These are phyloP conservation scores for Physocephala rufipes DNA, from an alignment of 2,888 invertebrate species.

Conservation along the genomic window DNA sequence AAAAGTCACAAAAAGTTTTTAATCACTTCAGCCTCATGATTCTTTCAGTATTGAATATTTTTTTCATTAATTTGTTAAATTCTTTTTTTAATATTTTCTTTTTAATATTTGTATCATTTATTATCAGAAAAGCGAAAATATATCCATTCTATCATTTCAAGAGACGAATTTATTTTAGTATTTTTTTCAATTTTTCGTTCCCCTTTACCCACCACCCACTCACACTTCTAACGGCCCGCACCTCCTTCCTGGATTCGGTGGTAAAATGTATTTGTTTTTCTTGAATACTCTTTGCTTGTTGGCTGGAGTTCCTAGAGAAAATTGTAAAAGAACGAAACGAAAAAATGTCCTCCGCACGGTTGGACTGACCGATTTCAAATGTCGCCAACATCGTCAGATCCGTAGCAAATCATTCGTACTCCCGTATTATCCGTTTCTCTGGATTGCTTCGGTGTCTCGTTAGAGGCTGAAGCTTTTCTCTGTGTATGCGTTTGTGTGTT, in stretches of 20 bases:
- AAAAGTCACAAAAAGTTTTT: too few relatives aligned
- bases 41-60: background rate
- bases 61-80: background rate
- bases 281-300: background rate
- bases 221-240: background rate
- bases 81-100: background rate
- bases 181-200: background rate
- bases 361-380: conserved; percentile 49
- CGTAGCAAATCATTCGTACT: conserved; percentile 24
- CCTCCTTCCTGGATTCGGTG: conserved; percentile 1
- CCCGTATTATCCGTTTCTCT: conserved; percentile 14
- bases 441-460: conserved; percentile 5
- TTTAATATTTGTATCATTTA: background rate
- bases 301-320: background rate
- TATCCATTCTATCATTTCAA: too few relatives aligned
- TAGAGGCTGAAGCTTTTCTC: background rate
- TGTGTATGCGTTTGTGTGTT: conserved; percentile 14
- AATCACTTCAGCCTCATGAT: too few relatives aligned
- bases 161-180: too few relatives aligned
- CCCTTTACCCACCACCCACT: background rate
- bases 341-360: conserved; percentile 45
- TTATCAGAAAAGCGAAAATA: background rate
- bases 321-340: conserved; percentile 26
- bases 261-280: too few relatives aligned
- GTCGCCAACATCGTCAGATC: conserved; percentile 36